Base-by-base conservation (phyloP, 2,113 vertebrate genomes). In the Collichthys lucidus region DNA sequence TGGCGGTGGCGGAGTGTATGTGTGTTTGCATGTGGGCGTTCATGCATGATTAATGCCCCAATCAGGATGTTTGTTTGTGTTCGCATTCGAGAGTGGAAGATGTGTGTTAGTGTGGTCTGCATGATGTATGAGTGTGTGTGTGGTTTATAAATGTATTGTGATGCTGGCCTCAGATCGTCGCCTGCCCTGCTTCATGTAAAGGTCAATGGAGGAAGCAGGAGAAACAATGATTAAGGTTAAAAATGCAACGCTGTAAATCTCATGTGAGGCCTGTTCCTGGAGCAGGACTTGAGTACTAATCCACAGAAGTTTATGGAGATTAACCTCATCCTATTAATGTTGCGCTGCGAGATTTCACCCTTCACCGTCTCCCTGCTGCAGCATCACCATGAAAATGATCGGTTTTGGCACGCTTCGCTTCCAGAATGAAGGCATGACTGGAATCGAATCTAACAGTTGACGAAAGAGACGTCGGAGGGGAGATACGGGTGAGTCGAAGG, bases 21-120 rank as follows among this genome's bases (percentile, higher is more conserved):
- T 78, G 50, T 79, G 40, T 49, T 47, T 80, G 74, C 59, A 26
- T 77, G 72, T 64, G 52, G 22, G 62, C 8, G 19, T 69, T 79
- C 69, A 73, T 81, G 67, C 82, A 72, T 90, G 87, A 88, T 81
- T 86, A 88, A 90, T 74, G 40, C 24, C 60, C 60, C 64, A 79
- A 78, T 80, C 72, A 74, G 69, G 53, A 71, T 70, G 49, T 86
- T 70, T 84, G 53, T 85, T 87, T 82, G 70, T 80, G 61, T 83
- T 74, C 74, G 31, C 73, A 65, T 70, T 5, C 72, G 24, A 60
- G 62, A 60, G 62, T n/a, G 63, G 24, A 20, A 53, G 47, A 44
- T 88, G 20, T 22, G 49, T 82, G 68, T 56, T 75, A 20, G 61
- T 53, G 71, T 11, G 80, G 49, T 49, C 59, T 68, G 11, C 40